A percentile compares a stretch with the other conserved stretches of the same genome.
Conservation (phyloP, 2,797 vertebrate genomes). For the Antennarius maculatus region DNA sequence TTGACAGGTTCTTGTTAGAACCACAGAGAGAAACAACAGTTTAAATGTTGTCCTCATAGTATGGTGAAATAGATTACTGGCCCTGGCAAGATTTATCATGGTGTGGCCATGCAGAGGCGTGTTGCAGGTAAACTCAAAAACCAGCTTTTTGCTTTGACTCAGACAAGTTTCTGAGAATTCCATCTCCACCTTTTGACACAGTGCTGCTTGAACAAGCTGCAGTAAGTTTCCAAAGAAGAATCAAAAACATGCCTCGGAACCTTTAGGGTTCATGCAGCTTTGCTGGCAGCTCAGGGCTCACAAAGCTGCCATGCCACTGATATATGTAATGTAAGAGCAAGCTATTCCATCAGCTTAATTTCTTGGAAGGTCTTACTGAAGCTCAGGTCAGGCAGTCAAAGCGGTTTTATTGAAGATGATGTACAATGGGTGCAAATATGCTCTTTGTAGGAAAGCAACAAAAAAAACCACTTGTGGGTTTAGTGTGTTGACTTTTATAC, state of each 20-base stretch:
- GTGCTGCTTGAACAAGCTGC: conserved; percentile 35
- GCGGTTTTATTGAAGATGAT: conserved; percentile 2
- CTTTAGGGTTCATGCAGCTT: conserved; percentile 17
- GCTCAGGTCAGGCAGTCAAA: conserved; percentile 2
- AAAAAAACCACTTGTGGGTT: background rate
- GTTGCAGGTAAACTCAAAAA: conserved; percentile 72
- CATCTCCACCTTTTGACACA: conserved; percentile 45
- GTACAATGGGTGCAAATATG: background rate
- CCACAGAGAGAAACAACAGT: conserved; percentile 32
- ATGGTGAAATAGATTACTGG: conserved; percentile 15
- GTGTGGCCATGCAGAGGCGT: conserved; percentile 50
- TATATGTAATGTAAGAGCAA: conserved; percentile 15
- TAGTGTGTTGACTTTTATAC: background rate
- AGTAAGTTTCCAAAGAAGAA: conserved; percentile 42
- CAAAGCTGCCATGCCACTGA: background rate
- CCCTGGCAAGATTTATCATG: conserved; percentile 22
- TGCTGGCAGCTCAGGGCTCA: background rate
- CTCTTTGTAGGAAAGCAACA: background rate
- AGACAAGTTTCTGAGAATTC: conserved; percentile 42
- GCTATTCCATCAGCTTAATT: conserved; percentile 11
- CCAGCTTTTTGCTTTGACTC: conserved; percentile 35
- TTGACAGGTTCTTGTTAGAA: conserved; percentile 45
- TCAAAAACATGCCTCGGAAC: conserved; percentile 31
- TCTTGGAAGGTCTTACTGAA: conserved; percentile 2
- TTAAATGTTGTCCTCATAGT: conserved; percentile 33